These are phyloP conservation scores for Copidosoma aretas DNA, from an alignment of 2,888 invertebrate genomes.

Conservation along the genomic window DNA sequence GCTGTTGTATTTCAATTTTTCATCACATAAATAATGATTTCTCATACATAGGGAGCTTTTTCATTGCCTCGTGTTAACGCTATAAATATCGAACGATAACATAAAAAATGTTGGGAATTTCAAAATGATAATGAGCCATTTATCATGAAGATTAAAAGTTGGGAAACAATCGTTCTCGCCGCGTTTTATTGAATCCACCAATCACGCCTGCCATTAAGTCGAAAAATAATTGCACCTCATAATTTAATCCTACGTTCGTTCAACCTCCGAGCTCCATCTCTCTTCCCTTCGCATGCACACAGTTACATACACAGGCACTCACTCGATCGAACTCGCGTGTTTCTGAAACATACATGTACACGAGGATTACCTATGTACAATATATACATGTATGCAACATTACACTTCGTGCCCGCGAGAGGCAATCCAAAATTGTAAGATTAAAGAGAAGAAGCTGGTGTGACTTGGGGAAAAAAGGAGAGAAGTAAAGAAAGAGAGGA, in stretches of 20 bases:
- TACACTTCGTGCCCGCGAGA: neutral
- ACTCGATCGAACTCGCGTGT: too few relatives aligned
- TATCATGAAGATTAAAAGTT: too few relatives aligned
- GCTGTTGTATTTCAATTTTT: neutral
- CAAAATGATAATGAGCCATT: neutral
- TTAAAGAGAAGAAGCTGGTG: slow-evolving; percentile 3
- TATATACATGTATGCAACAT: too few relatives aligned
- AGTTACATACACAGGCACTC: too few relatives aligned
- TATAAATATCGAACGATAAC: too few relatives aligned
- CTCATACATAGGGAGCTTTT: neutral
- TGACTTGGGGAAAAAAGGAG: slow-evolving; percentile 1
- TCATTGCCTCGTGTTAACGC: neutral
- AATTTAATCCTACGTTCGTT: neutral
- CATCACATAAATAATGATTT: neutral
- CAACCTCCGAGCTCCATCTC: neutral
- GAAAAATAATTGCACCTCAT: neutral
- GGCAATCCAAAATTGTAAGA: slow-evolving; percentile 32
- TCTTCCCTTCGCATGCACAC: neutral
- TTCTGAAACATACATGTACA: too few relatives aligned
- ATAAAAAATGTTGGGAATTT: neutral
- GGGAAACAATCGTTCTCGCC: neutral
- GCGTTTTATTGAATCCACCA: neutral
- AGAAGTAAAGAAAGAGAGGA: slow-evolving; percentile 8
- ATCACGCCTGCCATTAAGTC: neutral
- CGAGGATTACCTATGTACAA: too few relatives aligned